These are phyloP conservation scores for Napeogenes inachia DNA, from an alignment of 2,888 invertebrate species.

Conservation along the genomic window DNA sequence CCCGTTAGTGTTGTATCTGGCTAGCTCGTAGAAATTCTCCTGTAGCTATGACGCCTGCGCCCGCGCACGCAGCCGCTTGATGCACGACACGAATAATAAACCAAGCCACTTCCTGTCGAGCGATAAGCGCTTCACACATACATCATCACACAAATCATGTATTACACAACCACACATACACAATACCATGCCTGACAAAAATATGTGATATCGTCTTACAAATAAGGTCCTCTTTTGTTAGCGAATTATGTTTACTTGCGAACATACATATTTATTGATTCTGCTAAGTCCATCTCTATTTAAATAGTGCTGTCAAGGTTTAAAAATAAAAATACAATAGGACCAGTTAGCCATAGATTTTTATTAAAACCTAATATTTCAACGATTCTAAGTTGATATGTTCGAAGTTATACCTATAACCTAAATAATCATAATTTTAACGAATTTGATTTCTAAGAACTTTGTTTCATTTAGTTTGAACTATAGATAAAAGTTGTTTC, in stretches of 20 bases:
- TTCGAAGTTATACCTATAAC: no score
- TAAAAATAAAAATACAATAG: constrained; percentile 25
- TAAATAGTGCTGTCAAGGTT: constrained; percentile 29
- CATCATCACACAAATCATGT: constrained; percentile 48
- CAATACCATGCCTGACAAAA: constrained; percentile 31
- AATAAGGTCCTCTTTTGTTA: constrained; percentile 27
- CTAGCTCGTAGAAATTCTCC: constrained; percentile 59
- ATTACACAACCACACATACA: constrained; percentile 46
- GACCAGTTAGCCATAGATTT: constrained; percentile 10
- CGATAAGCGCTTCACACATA: constrained; percentile 67
- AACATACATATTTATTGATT: constrained; percentile 33
- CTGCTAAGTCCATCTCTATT: constrained; percentile 32
- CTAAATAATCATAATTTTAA: no score
- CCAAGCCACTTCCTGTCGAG: constrained; percentile 72
- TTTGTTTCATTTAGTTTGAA: no score
- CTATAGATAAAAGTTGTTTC: no score
- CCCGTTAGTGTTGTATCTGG: constrained; percentile 60
- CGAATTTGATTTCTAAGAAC: no score
- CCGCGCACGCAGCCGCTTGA: constrained; percentile 57
- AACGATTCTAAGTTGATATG: no score
- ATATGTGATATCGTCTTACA: constrained; percentile 25
- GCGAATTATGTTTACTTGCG: constrained; percentile 20
- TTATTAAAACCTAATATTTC: no score
- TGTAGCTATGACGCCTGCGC: constrained; percentile 47
- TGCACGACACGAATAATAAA: constrained; percentile 77